Conservation (phyloP, 2,888 invertebrate genomes). For the Synergus japonicus region DNA sequence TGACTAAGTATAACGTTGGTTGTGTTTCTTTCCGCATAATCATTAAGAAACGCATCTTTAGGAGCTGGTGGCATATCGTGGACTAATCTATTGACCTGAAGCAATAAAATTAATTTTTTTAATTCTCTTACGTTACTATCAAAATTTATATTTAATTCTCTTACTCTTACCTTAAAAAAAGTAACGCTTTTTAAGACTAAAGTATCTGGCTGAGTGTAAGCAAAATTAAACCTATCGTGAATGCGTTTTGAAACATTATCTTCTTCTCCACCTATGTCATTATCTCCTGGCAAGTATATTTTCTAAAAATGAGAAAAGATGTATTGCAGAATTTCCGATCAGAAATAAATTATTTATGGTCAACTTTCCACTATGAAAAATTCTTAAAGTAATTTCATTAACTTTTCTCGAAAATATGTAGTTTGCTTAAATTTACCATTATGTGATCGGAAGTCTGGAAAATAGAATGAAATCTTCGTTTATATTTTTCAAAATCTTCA, state of each 20-base stretch:
- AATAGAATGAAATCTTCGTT: slow-evolving; percentile 85
- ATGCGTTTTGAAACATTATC: slow-evolving; percentile 86
- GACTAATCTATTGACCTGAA: slow-evolving; percentile 82
- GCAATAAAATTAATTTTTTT: slow-evolving; percentile 39
- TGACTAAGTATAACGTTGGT: slow-evolving; percentile 86
- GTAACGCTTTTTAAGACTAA: slow-evolving; percentile 82
- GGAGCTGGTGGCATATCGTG: slow-evolving; percentile 81
- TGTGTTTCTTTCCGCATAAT: slow-evolving; percentile 76
- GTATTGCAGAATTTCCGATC: neutral
- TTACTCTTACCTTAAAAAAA: slow-evolving; percentile 85
- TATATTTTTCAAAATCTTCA: slow-evolving; percentile 86
- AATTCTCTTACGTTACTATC: slow-evolving; percentile 18
- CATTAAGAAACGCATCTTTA: slow-evolving; percentile 75
- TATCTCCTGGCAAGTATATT: slow-evolving; percentile 96
- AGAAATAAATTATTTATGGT: neutral
- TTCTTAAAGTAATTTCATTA: neutral
- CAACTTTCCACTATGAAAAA: too few species aligned
- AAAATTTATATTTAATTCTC: neutral
- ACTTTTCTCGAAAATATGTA: neutral
- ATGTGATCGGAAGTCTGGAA: slow-evolving; percentile 78
- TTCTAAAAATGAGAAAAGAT: slow-evolving; percentile 78
- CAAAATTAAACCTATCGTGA: slow-evolving; percentile 83
- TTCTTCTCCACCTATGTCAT: slow-evolving; percentile 97
- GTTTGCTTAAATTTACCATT: slow-evolving; percentile 63
- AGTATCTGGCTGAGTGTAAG: slow-evolving; percentile 81